These are phyloP conservation scores for Drosophila bocqueti DNA, from an alignment of 1,140 invertebrate genomes.

Conservation along the genomic window DNA sequence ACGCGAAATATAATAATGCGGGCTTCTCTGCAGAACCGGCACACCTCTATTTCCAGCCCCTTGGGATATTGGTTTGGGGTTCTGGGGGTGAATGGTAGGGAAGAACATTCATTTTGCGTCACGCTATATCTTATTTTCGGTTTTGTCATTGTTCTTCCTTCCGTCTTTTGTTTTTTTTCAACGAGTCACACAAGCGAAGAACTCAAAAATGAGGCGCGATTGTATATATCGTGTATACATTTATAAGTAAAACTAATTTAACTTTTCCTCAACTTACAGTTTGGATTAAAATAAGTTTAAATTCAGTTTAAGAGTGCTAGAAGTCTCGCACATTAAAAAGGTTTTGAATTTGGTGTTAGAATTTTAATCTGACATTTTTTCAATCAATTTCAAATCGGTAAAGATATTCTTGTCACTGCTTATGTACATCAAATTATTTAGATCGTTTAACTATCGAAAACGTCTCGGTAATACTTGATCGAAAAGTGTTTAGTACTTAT, in stretches of 20 bases:
- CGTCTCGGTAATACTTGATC: background rate
- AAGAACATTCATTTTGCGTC: constrained; percentile 57
- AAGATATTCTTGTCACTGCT: no score
- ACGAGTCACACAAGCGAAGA: constrained; percentile 4
- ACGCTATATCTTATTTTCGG: constrained; percentile 50
- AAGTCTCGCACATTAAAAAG: background rate
- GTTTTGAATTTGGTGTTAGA: background rate
- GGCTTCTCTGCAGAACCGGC: constrained; percentile 53
- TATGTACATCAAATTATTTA: no score
- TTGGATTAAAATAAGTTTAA: background rate
- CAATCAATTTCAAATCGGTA: background rate
- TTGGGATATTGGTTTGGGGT: constrained; percentile 12
- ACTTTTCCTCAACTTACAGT: background rate
- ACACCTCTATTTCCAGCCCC: constrained; percentile 46
- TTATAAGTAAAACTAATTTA: background rate
- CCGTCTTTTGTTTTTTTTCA: constrained; percentile 21
- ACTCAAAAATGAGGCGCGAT: background rate
- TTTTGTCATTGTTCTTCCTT: constrained; percentile 37
- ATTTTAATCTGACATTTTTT: background rate
- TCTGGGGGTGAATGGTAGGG: constrained; percentile 8
- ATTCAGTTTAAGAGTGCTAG: background rate
- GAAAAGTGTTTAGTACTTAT: background rate
- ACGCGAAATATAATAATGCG: constrained; percentile 42
- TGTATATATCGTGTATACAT: background rate
- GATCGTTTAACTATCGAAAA: background rate